Base-by-base conservation (phyloP, 1,140 invertebrate genomes). In the Telenomus remus region DNA sequence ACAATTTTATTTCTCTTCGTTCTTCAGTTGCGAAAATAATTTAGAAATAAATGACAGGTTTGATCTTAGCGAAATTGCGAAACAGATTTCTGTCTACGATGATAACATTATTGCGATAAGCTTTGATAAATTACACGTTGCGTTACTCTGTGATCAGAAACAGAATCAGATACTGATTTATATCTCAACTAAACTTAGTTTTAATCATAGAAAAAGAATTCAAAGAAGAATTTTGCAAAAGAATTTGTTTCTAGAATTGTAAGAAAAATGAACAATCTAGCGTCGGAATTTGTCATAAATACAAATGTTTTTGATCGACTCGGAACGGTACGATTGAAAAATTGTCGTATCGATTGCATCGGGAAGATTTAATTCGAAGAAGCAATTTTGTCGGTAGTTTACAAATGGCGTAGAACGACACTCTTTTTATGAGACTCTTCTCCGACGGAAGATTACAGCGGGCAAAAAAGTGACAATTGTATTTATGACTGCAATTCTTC, bases 101-200 rank as follows among this genome's bases (percentile, higher is more conserved):
- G 56, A 69, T 69, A 66, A 66, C 54, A 54, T 48, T 54, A 34
- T 19, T 43, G 34, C 34, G 65, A 60, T 69, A 60, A 60, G 14
- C 53, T 43, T 44, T 60, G 65, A 69, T 69, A 69, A 69, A 69
- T 69, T 47, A 60, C 53, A 48, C 44, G 46, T 47, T 47, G 53
- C 37, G 42, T 69, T 54, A 54, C 39, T 27, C 1, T 37, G 55
- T 34, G 55, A 44, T 33, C 46, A 43, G 49, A 69, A 42, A 39
- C 46, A 33, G 34, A 48, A 60, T 69, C 54, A 54, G 56, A 35
- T 48, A 42, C 54, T 37, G 54, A 66, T 66, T 53, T 27, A 35
- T 57, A 66, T 66, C 53, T 66, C 19, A 27, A 27, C 19, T 27
- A 6, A 27, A 27, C 6, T 27, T 27, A 6, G 19, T 1, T n/a